A percentile compares a stretch with the other conserved stretches of the same genome.
Evolutionary conservation across 2,888 invertebrate species (phyloP).

Genomic region (Ptychoptera contaminata): DNA sequence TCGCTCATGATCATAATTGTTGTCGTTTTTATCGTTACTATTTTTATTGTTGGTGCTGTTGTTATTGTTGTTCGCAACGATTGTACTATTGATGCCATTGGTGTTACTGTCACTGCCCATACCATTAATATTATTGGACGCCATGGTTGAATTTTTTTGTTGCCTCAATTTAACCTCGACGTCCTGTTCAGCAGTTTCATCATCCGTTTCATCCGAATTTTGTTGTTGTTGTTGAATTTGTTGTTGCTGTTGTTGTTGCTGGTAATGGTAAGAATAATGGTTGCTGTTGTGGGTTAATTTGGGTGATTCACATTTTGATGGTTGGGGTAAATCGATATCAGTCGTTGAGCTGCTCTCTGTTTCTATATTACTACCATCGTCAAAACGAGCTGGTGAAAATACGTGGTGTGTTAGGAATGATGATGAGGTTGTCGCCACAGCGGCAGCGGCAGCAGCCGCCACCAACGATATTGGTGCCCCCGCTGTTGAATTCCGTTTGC

Average conservation of each 20-base stretch:
- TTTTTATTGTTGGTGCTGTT: not conserved
- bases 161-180: not conserved
- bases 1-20: not conserved
- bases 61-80: not conserved
- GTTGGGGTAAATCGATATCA: not conserved
- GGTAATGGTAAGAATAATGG: too few species aligned
- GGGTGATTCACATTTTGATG: too few species aligned
- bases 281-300: too few species aligned
- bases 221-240: not conserved
- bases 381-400: constrained; percentile 20
- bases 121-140: not conserved
- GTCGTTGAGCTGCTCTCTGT: not conserved
- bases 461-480: not conserved
- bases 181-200: not conserved
- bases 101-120: not conserved
- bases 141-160: not conserved
- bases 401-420: not conserved
- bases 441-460: too few species aligned
- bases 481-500: constrained; percentile 31
- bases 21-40: not conserved
- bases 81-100: not conserved
- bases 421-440: too few species aligned
- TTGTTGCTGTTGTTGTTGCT: not conserved
- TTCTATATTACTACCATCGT: constrained; percentile 12
- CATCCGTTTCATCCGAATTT: not conserved